Percentiles rank a stretch among this genome's conserved stretches.
Conservation (phyloP, 64 coral and sea anemone genomes). For the Pocillopora damicornis region DNA sequence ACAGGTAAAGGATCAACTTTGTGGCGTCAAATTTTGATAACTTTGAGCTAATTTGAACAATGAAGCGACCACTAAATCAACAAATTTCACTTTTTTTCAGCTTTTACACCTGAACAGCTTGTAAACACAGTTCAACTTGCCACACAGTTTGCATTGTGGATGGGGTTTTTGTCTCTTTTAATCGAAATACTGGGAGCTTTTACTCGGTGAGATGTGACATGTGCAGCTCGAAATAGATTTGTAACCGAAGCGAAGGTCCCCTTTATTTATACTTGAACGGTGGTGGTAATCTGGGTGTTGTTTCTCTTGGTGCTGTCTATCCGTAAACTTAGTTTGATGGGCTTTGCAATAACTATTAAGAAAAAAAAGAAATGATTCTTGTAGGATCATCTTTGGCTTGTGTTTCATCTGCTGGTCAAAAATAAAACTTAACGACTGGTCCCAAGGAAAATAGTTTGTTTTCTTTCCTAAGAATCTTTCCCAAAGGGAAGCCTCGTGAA, state of each 20-base stretch:
- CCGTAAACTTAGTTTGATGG: no score
- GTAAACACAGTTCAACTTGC: slow-evolving; percentile 36
- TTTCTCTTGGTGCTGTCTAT: no score
- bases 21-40: not conserved
- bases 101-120: slow-evolving; percentile 59
- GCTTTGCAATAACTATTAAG: no score
- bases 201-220: slow-evolving; percentile 28
- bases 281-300: no score
- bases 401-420: no score
- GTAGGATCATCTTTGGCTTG: no score
- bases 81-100: slow-evolving; percentile 7
- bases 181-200: slow-evolving; percentile 59
- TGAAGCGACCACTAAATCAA: not conserved
- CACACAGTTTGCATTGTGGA: slow-evolving; percentile 66
- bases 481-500: no score
- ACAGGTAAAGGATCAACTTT: slow-evolving; percentile 41
- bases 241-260: not conserved
- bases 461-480: no score
- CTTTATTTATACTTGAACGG: no score
- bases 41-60: not conserved
- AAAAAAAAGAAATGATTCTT: no score
- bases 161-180: slow-evolving; percentile 66
- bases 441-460: no score
- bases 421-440: no score
- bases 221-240: not conserved